Base-by-base conservation (phyloP, 1,140 invertebrate genomes). In the Drosophila insularis region DNA sequence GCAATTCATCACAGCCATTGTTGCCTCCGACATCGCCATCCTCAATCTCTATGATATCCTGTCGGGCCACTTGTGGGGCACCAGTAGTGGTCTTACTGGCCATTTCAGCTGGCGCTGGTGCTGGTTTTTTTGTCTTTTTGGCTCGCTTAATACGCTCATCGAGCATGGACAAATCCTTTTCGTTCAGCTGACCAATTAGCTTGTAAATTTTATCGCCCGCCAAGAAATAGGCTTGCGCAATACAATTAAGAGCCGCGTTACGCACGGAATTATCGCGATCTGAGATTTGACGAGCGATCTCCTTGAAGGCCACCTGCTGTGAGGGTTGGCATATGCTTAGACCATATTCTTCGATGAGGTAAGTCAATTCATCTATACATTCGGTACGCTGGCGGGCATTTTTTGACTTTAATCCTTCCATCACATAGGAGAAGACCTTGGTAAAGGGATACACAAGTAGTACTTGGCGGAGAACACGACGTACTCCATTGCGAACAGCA, bases 221-320 rank as follows among this genome's bases (percentile, higher is more conserved):
- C 21, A 98, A 93, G 91, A 96, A 96, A 92, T 98, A 99, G 0
- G 96, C 98, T 80, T 96, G 95, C 13, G 99, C 97, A 53, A 99
- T 95, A 80, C 97, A 97, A 93, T 99, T 99, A 2, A 99, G 93
- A 1, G 98, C 98, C 10, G 98, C 98, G 92, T 97, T 99, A 61
- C 98, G 94, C 46, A 99, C 98, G n/a, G 96, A 95, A 92, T 98
- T 99, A 92, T 99, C 98, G 35, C 98, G 93, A 92, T 99, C 98
- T 1, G 97, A 96, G 81, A 99, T 99, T 90, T 99, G 98, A 54
- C 96, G 95, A 0, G 98, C 98, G 14, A 99, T 95, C 93, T 98
- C 96, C 91, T 98, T 98, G 1, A 99, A 90, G n/a, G 97, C 95
- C 13, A 94, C 94, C 53, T 94, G 93, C 0, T 96, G 95, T 1